A percentile compares a stretch with the other conserved stretches of the same genome.
Conservation (phyloP, 30 jellyfish, hydroid and myxozoan species). For the Cassiopea xamachana region DNA sequence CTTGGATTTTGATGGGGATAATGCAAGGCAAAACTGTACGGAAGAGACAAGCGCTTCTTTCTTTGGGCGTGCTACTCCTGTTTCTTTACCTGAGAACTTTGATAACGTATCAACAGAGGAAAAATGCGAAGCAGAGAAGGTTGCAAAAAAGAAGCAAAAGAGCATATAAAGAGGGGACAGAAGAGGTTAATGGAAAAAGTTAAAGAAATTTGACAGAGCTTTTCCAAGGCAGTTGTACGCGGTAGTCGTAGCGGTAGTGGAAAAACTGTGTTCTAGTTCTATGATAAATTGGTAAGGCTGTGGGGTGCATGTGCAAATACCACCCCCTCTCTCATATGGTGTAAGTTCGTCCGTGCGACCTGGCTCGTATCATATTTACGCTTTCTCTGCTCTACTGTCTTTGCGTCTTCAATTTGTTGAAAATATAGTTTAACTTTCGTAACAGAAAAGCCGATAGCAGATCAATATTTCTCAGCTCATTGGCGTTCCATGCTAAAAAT, state of each 20-base stretch:
- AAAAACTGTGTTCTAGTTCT: slow-evolving; percentile 47
- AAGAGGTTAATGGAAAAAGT: slow-evolving; percentile 67
- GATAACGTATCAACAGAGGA: slow-evolving; percentile 15
- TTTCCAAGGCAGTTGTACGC: slow-evolving; percentile 50
- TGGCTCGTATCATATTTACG: background rate
- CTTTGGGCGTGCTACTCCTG: slow-evolving; percentile 40
- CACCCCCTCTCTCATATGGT: slow-evolving; percentile 39
- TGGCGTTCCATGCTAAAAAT: too few relatives aligned
- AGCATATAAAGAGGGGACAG: slow-evolving; percentile 39
- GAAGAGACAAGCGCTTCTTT: slow-evolving; percentile 12
- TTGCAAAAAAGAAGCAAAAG: slow-evolving; percentile 15
- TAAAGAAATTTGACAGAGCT: slow-evolving; percentile 64
- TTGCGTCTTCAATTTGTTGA: background rate
- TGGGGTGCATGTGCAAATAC: slow-evolving; percentile 72
- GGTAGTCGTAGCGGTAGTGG: slow-evolving; percentile 84
- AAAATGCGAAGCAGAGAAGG: background rate
- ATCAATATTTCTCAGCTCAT: background rate
- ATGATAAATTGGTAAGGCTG: slow-evolving; percentile 31
- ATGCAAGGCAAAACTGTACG: slow-evolving; percentile 14
- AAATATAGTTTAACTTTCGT: background rate
- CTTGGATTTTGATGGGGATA: slow-evolving; percentile 48
- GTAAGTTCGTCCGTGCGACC: slow-evolving; percentile 1
- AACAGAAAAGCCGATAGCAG: background rate
- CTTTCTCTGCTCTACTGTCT: background rate
- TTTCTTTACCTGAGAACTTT: slow-evolving; percentile 14